Base-by-base conservation (phyloP, 1,140 invertebrate species). In the Scylla paramamosain region DNA sequence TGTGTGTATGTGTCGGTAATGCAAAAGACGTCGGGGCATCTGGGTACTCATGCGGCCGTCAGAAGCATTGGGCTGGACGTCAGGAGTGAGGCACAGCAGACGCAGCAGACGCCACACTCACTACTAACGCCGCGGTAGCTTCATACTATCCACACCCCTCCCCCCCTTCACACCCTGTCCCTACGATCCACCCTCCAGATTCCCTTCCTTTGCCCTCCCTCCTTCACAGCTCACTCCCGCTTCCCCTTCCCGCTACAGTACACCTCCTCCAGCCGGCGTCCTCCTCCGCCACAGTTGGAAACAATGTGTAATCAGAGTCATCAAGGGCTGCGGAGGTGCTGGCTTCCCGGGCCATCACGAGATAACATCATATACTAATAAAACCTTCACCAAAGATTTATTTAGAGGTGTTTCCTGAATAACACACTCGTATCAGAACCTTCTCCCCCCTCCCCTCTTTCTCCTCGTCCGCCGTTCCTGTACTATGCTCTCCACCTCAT, bases 341-440 rank as follows among this genome's bases (percentile, higher is more conserved):
- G 45, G 28, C 31, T 45, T 32, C 84, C 77, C 59, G 28, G 84
- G 77, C 86, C 48, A 94, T 94, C 93, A 77, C 46, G 3, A 88
- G 93, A 94, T 94, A 94, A 94, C 45, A 94, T 94, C 93, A 77
- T 89, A 46, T n/a, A 67, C 84, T 89, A 89, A 94, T 94, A 94
- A 94, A 94, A 94, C 93, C 93, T 94, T 89, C 84, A 89, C 48
- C 48, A 89, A 59, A 59, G 93, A 94, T 94, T 89, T 94, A 94
- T 94, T 94, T 46, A 3, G 31, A 87, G 93, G 86, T 89, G 86
- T 87, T 94, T 94, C 32, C 48, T 89, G 67, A 83, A 92, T 92
- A 83, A 92, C 91, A 82, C 59, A 92, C 7, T 92, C 16, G 31
- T 82, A 83, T 83, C 91, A 28, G 14, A 82, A 25, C 20, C 67